Evolutionary conservation across 1,140 invertebrate species (phyloP).

Genomic region (Drosophila kikkawai): DNA sequence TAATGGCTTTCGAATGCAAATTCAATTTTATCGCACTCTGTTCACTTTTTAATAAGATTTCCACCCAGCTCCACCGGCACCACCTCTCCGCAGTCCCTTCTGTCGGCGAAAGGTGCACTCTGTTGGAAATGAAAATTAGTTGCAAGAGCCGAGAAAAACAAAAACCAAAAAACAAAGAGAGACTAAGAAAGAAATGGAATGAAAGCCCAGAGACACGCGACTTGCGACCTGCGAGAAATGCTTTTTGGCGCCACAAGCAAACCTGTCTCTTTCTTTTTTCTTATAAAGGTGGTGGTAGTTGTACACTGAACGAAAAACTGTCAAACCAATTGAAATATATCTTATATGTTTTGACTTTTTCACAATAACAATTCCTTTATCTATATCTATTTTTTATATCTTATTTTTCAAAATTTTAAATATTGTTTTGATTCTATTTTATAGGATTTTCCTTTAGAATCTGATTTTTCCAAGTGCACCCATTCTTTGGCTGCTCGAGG

Average conservation of each 20-base stretch:
- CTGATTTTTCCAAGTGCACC: conserved; percentile 6
- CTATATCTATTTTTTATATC: too few relatives aligned
- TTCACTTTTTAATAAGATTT: conserved; percentile 85
- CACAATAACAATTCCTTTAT: too few relatives aligned
- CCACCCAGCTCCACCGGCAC: conserved; percentile 20
- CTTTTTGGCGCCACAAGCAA: conserved; percentile 78
- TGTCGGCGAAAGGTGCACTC: conserved; percentile 74
- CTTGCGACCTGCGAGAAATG: conserved; percentile 79
- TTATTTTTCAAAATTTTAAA: conserved; percentile 36
- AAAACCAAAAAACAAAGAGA: conserved; percentile 31
- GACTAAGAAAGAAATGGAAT: conserved; percentile 47
- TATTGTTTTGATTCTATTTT: not conserved
- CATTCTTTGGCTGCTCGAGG: conserved; percentile 56
- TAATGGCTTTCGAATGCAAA: conserved; percentile 85
- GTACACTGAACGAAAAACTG: conserved; percentile 17
- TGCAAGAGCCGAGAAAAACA: conserved; percentile 63
- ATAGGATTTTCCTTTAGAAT: conserved; percentile 21
- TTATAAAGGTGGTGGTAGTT: conserved; percentile 57
- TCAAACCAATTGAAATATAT: too few relatives aligned
- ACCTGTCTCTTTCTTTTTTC: conserved; percentile 49
- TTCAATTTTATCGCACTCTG: conserved; percentile 85
- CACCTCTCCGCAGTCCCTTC: not conserved
- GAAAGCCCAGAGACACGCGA: conserved; percentile 71
- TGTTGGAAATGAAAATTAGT: conserved; percentile 82
- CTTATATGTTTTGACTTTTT: too few relatives aligned